Base-by-base conservation (phyloP, 2,888 invertebrate species). In the Sinodicranocentrus sp. region DNA sequence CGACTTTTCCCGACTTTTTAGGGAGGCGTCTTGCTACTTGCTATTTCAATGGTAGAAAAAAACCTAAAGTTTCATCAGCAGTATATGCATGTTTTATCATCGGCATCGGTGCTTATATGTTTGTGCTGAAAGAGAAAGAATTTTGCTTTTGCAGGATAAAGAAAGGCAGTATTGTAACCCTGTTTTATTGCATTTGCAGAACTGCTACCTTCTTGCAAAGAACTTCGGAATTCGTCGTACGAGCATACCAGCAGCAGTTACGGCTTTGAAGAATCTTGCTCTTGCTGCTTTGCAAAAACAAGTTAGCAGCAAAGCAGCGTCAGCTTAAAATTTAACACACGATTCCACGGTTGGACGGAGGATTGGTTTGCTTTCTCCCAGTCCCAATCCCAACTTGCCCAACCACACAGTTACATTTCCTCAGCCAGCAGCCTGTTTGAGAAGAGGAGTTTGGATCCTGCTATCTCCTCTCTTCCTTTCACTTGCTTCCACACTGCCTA, bases 1-100 rank as follows among this genome's bases (percentile, higher is more conserved):
- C 80, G 80, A 80, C 26, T 65, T 15, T 54, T 65, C 10, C 80
- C 80, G 80, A 80, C 43, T 65, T 65, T 26, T 2, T 26, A 48
- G 79, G 79, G 79, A 78, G 77, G 78, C 79, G 79, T 61, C 63
- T 48, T 59, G 67, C 21, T 54, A 61, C 48, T 3, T 48, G n/a
- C 13, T 39, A 48, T 48, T 48, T 5, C n/a, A n/a, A 3, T 48
- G 48, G 39, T 39, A 39, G 6, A 13, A 39, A 5, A 13, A 39
- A 39, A 39, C 39, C n/a, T 39, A 13, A 39, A 8, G 39, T 3
- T 48, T n/a, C 48, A 15, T 48, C 48, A 48, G n/a, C 2, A 48
- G 15, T 10, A 15, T n/a, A n/a, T 48, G 48, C 48, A 48, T n/a
- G 48, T n/a, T 48, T 48, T 48, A n/a, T 48, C 48, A 33, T 10